Percentiles rank a stretch among this genome's conserved stretches.
These are phyloP conservation scores for Jaculus jaculus DNA, from an alignment of 2,113 vertebrate species.

Conservation along the genomic window DNA sequence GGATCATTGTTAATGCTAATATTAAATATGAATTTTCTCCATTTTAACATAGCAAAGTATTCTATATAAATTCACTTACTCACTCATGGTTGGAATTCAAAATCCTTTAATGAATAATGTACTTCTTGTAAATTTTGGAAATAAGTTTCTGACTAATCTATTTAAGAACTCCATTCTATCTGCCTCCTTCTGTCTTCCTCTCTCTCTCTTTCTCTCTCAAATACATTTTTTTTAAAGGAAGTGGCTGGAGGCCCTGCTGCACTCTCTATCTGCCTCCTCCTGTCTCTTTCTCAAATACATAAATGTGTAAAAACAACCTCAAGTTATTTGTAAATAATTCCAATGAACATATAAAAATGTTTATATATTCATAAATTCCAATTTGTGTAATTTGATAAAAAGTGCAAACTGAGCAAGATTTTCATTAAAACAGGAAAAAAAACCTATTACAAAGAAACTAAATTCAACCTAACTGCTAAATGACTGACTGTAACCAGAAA, in stretches of 20 bases:
- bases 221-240: too few relatives aligned
- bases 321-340: background rate
- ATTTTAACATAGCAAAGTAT: conserved; percentile 39
- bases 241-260: too few relatives aligned
- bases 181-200: too few relatives aligned
- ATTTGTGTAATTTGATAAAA: conserved; percentile 42
- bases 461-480: conserved; percentile 1
- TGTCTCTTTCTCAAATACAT: too few relatives aligned
- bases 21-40: conserved; percentile 34
- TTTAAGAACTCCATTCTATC: background rate
- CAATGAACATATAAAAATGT: conserved; percentile 45
- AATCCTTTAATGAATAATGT: background rate
- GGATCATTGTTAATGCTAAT: background rate
- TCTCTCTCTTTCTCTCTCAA: too few relatives aligned
- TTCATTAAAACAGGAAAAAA: conserved; percentile 39
- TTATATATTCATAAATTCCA: conserved; percentile 20
- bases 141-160: conserved; percentile 33
- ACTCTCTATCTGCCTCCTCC: too few relatives aligned
- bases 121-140: conserved; percentile 26
- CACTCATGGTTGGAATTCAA: conserved; percentile 19
- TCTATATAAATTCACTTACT: background rate
- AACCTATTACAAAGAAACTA: conserved; percentile 17
- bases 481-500: conserved; percentile 33
- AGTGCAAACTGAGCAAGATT: background rate
- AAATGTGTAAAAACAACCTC: too few relatives aligned